phyloP scores from a whole-genome alignment of 2,113 vertebrate genomes.

The Urocolius indicus region DNA sequence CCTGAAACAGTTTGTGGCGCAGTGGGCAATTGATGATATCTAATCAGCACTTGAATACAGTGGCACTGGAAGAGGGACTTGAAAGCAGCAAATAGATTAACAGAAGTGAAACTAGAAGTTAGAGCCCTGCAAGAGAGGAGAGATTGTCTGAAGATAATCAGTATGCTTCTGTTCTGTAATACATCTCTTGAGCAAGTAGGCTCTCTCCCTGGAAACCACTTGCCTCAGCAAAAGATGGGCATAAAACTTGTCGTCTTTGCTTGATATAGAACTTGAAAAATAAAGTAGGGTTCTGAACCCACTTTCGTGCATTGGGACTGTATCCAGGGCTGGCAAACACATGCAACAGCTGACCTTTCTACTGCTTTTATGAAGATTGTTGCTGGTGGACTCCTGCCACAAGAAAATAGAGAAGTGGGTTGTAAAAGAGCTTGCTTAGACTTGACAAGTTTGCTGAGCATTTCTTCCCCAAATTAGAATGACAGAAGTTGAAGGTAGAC shows the following conservation, averaged over 20 bases:
- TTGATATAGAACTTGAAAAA: conserved; percentile 7
- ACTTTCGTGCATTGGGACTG: neutral
- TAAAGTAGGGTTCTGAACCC: conserved; percentile 31
- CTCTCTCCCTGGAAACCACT: neutral
- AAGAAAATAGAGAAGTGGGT: conserved; percentile 64
- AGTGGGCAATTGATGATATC: neutral
- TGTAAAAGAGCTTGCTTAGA: conserved; percentile 65
- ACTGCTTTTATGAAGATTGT: conserved; percentile 2
- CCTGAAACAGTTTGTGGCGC: accelerated
- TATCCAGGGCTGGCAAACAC: neutral
- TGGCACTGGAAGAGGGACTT: neutral
- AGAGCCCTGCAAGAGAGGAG: neutral
- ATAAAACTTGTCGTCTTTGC: neutral
- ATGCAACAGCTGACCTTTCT: conserved; percentile 28
- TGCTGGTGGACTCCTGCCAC: conserved; percentile 52
- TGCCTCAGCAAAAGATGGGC: conserved; percentile 30
- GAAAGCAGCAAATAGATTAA: neutral
- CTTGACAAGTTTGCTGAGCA: conserved; percentile 48
- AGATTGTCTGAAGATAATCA: neutral
- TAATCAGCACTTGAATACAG: neutral
- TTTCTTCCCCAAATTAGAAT: conserved; percentile 56
- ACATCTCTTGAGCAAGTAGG: neutral
- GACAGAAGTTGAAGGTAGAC: conserved; percentile 49
- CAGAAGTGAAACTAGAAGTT: neutral
- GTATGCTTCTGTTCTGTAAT: conserved; percentile 1